Conservation (phyloP, 2,797 vertebrate genomes). For the Myripristis murdjan region DNA sequence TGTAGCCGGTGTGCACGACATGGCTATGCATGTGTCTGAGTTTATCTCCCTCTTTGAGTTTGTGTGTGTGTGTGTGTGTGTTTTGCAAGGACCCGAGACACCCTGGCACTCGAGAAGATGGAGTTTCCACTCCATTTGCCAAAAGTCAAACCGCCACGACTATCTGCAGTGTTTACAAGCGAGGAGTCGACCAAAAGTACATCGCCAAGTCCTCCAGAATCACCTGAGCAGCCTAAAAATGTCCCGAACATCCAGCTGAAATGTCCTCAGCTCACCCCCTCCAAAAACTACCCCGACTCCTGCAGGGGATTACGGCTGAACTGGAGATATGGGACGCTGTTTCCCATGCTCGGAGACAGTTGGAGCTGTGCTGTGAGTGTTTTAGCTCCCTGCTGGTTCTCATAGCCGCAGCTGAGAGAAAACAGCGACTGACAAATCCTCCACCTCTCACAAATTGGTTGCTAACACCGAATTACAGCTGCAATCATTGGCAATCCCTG, state of each 20-base stretch:
- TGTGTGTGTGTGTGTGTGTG: no score
- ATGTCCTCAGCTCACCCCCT: not conserved
- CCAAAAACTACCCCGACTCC: not conserved
- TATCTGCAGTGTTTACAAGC: not conserved
- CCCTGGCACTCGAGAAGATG: constrained; percentile 15
- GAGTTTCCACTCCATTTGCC: constrained; percentile 44
- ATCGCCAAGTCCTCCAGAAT: not conserved
- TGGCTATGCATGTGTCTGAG: no score
- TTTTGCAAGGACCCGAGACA: not conserved
- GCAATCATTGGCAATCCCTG: no score
- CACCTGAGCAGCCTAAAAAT: not conserved
- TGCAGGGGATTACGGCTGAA: not conserved
- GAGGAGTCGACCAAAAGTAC: not conserved
- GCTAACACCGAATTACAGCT: no score
- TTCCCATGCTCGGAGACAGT: not conserved
- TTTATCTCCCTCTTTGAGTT: no score
- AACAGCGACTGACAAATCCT: no score
- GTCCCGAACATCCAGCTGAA: not conserved
- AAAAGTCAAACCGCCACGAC: constrained; percentile 4
- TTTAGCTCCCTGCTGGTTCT: no score
- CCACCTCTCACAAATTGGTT: no score
- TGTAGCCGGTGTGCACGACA: not conserved
- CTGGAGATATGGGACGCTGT: constrained; percentile 3
- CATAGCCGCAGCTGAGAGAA: no score
- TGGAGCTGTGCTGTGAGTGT: no score